Evolutionary conservation across 2,113 vertebrate genomes (phyloP).

Genomic region (Paraplagusia blochii): DNA sequence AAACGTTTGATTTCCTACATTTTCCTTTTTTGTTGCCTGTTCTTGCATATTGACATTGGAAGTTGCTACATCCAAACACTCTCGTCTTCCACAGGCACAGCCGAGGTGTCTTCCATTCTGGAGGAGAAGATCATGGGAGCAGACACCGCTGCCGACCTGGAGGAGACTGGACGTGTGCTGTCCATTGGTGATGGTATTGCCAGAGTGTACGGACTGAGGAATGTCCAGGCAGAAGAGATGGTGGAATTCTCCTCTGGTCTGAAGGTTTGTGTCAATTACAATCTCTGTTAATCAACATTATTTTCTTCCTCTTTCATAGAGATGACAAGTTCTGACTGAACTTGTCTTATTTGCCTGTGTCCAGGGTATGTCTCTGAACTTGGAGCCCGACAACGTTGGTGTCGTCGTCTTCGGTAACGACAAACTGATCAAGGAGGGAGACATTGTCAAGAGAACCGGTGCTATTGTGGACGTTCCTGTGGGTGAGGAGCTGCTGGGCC

Average conservation of each 20-base stretch:
- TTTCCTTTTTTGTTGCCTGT: neutral
- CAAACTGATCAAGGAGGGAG: constrained; percentile 97
- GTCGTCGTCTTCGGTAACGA: constrained; percentile 99
- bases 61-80: neutral
- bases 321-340: neutral
- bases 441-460: constrained; percentile 96
- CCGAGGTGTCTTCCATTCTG: constrained; percentile 95
- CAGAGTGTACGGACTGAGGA: constrained; percentile 92
- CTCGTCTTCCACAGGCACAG: constrained; percentile 78
- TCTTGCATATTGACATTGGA: neutral
- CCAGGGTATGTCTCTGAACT: constrained; percentile 98
- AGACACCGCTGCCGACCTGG: constrained; percentile 87
- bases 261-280: constrained; percentile 75
- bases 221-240: constrained; percentile 99
- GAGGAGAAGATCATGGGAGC: constrained; percentile 95
- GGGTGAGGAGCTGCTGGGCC: constrained; percentile 90
- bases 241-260: constrained; percentile 98
- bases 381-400: constrained; percentile 99
- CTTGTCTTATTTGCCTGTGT: neutral
- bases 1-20: too few relatives aligned
- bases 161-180: constrained; percentile 95
- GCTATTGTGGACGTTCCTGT: constrained; percentile 98
- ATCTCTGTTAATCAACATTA: neutral
- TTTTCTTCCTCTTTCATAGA: neutral
- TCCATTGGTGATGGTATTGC: constrained; percentile 98